Conservation (phyloP, 1,140 invertebrate species). For the Hycleus cichorii region DNA sequence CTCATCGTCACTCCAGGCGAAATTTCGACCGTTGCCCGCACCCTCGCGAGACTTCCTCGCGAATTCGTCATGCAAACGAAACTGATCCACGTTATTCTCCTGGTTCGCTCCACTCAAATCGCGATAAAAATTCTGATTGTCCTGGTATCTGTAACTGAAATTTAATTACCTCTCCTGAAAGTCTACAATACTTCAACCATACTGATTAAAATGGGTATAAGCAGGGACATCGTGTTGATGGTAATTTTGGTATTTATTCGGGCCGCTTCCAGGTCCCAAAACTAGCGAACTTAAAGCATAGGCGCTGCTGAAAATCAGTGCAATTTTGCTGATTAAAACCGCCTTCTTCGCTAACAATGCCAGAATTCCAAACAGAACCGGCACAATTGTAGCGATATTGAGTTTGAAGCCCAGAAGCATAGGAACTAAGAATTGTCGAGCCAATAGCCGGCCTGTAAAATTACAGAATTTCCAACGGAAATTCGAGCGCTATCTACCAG, state of each 20-base stretch:
- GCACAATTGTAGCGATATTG: constrained; percentile 61
- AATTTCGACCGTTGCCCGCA: constrained; percentile 44
- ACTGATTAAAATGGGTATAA: neutral
- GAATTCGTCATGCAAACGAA: constrained; percentile 22
- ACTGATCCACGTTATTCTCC: constrained; percentile 19
- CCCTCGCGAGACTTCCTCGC: constrained; percentile 13
- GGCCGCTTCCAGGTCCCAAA: constrained; percentile 21
- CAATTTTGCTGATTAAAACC: constrained; percentile 61
- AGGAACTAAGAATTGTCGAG: constrained; percentile 59
- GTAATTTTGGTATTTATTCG: neutral
- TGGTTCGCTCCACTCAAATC: neutral
- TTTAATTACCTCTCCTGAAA: neutral
- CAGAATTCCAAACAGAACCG: constrained; percentile 59
- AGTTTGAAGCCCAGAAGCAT: constrained; percentile 70
- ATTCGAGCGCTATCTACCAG: neutral
- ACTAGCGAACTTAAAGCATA: constrained; percentile 48
- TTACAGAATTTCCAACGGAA: neutral
- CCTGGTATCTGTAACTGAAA: constrained; percentile 16
- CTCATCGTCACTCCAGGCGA: constrained; percentile 45
- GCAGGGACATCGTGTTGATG: constrained; percentile 4
- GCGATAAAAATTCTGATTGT: constrained; percentile 10
- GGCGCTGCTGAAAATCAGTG: constrained; percentile 57
- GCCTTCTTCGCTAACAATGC: constrained; percentile 66
- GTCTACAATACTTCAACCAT: neutral
- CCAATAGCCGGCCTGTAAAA: constrained; percentile 58